Evolutionary conservation across 2,797 vertebrate genomes (phyloP).

Genomic region (Gymnodraco acuticeps): DNA sequence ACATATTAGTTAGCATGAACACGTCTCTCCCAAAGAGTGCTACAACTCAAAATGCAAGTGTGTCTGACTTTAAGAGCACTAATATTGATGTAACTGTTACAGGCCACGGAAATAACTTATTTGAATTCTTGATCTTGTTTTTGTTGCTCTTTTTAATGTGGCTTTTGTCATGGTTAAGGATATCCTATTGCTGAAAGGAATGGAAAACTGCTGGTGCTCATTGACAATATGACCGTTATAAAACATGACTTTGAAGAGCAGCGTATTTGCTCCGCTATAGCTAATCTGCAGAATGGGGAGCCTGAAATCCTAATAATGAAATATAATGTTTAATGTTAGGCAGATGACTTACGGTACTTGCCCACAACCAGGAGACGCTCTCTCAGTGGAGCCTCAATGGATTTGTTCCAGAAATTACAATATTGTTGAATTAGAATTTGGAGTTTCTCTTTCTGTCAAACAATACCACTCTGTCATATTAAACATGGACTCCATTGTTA

Average conservation of each 20-base stretch:
- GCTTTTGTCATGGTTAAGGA: constrained; percentile 4
- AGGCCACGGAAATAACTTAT: background rate
- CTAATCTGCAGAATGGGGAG: constrained; percentile 4
- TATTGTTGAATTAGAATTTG: background rate
- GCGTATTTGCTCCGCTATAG: background rate
- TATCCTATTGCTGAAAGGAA: background rate
- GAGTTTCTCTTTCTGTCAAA: background rate
- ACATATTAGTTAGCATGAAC: background rate
- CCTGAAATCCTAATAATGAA: background rate
- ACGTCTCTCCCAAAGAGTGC: background rate
- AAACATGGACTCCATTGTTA: background rate
- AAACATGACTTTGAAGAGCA: constrained; percentile 8
- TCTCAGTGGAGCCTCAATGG: background rate
- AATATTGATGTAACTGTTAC: background rate
- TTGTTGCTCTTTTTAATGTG: background rate
- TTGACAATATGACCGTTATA: background rate
- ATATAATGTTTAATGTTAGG: background rate
- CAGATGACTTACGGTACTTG: background rate
- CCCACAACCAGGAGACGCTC: background rate
- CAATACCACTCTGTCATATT: background rate
- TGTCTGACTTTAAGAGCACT: no score
- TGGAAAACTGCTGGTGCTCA: background rate
- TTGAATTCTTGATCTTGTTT: background rate
- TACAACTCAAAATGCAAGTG: background rate
- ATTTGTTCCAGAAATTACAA: constrained; percentile 22